These are phyloP conservation scores for Musca domestica DNA, from an alignment of 1,140 invertebrate species.

Conservation along the genomic window DNA sequence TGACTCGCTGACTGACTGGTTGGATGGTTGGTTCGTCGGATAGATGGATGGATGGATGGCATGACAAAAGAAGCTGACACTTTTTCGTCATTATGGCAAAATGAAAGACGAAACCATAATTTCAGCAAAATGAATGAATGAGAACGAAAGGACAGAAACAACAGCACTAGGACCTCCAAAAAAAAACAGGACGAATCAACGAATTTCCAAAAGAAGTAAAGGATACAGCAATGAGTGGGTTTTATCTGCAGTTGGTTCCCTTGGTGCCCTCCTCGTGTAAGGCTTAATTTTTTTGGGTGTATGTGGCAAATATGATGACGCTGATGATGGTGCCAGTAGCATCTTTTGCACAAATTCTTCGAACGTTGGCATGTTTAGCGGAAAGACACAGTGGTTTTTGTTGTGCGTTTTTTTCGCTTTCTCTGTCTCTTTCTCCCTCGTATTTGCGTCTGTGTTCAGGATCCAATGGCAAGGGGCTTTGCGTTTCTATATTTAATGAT, in stretches of 20 bases:
- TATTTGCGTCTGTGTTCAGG: no score
- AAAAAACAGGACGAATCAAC: neutral
- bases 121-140: constrained; percentile 13
- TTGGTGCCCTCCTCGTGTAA: neutral
- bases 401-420: no score
- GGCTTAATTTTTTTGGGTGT: constrained; percentile 12
- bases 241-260: neutral
- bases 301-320: neutral
- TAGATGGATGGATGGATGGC: no score
- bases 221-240: no score
- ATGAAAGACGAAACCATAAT: constrained; percentile 46
- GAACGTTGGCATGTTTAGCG: no score
- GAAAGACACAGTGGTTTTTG: no score
- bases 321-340: constrained; percentile 12
- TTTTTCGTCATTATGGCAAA: constrained; percentile 53
- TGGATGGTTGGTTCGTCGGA: no score
- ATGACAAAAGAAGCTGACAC: constrained; percentile 47
- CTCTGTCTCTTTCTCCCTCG: no score
- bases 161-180: neutral
- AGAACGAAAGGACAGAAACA: neutral
- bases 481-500: no score
- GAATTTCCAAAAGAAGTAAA: no score
- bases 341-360: neutral
- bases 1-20: no score
- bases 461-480: no score